phyloP scores from a whole-genome alignment of 2,888 invertebrate species.

The Amblyjoppa proteus region DNA sequence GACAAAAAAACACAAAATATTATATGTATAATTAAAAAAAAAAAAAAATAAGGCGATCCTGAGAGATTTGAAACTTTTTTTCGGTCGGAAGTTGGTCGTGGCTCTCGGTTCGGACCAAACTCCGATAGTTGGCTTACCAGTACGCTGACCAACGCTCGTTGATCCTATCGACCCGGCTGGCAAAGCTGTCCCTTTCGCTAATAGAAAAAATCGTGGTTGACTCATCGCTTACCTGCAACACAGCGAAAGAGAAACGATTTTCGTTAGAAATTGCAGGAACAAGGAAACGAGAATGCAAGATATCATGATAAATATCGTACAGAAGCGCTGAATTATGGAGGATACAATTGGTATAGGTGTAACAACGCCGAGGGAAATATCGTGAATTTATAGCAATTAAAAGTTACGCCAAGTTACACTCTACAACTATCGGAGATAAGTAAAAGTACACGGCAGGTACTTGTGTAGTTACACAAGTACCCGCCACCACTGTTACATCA shows the following conservation, averaged over 20 bases:
- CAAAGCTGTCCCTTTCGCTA: background rate
- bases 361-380: conserved; percentile 15
- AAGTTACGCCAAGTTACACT: conserved; percentile 20
- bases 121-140: conserved; percentile 33
- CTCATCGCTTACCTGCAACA: conserved; percentile 56
- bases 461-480: background rate
- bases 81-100: too few relatives aligned
- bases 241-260: conserved; percentile 13
- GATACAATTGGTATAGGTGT: conserved; percentile 12
- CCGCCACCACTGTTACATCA: background rate
- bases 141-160: background rate
- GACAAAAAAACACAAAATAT: background rate
- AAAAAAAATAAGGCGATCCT: too few relatives aligned
- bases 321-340: background rate
- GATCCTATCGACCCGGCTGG: background rate
- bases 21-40: background rate
- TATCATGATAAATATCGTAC: background rate
- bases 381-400: conserved; percentile 38
- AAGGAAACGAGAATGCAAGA: background rate
- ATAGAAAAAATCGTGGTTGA: background rate
- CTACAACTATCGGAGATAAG: conserved; percentile 6
- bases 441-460: conserved; percentile 21
- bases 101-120: too few relatives aligned
- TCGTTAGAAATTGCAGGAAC: background rate
- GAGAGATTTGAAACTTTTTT: background rate